These are phyloP conservation scores for Pogonomyrmex californicus DNA, from an alignment of 1,140 invertebrate genomes.

Conservation along the genomic window DNA sequence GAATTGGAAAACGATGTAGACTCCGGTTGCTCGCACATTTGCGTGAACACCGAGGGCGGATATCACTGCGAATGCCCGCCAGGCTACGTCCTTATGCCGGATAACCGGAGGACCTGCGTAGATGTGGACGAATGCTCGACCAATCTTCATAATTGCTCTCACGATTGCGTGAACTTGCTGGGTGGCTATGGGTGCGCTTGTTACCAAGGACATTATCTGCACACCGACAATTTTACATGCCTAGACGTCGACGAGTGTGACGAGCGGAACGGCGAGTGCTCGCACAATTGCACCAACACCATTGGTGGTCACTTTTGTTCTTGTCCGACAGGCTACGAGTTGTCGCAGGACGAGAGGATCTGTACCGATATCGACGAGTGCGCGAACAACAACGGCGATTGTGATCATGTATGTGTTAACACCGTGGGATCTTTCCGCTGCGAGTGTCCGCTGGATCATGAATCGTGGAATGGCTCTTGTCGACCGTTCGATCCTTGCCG, in stretches of 20 bases:
- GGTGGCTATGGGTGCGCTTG: constrained; percentile 92
- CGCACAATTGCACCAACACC: constrained; percentile 87
- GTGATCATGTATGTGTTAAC: constrained; percentile 89
- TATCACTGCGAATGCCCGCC: constrained; percentile 94
- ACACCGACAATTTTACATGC: constrained; percentile 91
- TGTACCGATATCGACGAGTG: constrained; percentile 90
- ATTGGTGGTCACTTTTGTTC: constrained; percentile 89
- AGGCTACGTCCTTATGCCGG: constrained; percentile 90
- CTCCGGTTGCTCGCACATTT: constrained; percentile 85
- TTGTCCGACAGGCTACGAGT: constrained; percentile 89
- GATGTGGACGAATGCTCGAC: constrained; percentile 93
- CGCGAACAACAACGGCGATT: constrained; percentile 85
- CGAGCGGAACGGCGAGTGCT: constrained; percentile 87
- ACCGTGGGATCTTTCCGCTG: constrained; percentile 88
- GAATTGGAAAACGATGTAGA: constrained; percentile 83
- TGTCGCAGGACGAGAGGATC: constrained; percentile 88
- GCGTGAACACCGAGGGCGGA: constrained; percentile 92
- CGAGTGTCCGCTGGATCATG: constrained; percentile 82
- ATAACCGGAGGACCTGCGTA: constrained; percentile 88
- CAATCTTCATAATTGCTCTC: constrained; percentile 90
- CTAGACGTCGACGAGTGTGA: constrained; percentile 94
- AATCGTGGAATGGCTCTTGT: constrained; percentile 73
- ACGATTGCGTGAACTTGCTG: constrained; percentile 89
- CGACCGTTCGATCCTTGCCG: constrained; percentile 84
- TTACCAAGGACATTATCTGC: constrained; percentile 91